These are phyloP conservation scores for Aethina tumida DNA, from an alignment of 1,140 invertebrate species.

Conservation along the genomic window DNA sequence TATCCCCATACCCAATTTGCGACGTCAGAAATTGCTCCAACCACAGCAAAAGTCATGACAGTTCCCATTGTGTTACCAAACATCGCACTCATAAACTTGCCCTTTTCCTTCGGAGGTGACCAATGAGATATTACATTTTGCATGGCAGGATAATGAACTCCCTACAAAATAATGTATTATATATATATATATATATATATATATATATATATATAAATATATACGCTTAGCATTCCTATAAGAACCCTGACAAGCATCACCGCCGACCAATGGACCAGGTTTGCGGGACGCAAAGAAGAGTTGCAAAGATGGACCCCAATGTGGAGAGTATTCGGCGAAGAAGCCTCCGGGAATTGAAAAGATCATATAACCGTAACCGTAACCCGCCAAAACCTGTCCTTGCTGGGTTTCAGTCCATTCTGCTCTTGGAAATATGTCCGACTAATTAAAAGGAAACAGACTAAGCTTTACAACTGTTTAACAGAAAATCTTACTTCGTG, in stretches of 20 bases:
- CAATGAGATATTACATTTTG: conserved; percentile 62
- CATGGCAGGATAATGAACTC: conserved; percentile 59
- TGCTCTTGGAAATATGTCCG: conserved; percentile 38
- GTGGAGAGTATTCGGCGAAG: conserved; percentile 34
- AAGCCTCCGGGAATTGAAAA: conserved; percentile 30
- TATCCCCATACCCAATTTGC: conserved; percentile 64
- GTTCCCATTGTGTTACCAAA: conserved; percentile 70
- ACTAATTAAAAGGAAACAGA: no score
- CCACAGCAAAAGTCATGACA: conserved; percentile 63
- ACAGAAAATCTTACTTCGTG: no score
- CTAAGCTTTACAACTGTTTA: no score
- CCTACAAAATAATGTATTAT: no score
- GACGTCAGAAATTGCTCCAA: conserved; percentile 50
- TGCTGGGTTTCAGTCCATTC: conserved; percentile 50
- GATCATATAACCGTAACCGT: conserved; percentile 51
- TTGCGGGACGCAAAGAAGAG: conserved; percentile 51
- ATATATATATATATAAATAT: no score
- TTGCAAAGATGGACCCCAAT: conserved; percentile 55
- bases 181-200: no score
- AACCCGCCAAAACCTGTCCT: conserved; percentile 52
- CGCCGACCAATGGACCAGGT: conserved; percentile 47
- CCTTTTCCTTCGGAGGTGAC: conserved; percentile 65
- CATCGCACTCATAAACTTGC: conserved; percentile 62
- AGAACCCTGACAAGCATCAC: conserved; percentile 53
- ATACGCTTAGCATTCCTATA: conserved; percentile 56